Evolutionary conservation across 2,113 vertebrate genomes (phyloP).

Genomic region (Sterrhoptilus dennistouni): DNA sequence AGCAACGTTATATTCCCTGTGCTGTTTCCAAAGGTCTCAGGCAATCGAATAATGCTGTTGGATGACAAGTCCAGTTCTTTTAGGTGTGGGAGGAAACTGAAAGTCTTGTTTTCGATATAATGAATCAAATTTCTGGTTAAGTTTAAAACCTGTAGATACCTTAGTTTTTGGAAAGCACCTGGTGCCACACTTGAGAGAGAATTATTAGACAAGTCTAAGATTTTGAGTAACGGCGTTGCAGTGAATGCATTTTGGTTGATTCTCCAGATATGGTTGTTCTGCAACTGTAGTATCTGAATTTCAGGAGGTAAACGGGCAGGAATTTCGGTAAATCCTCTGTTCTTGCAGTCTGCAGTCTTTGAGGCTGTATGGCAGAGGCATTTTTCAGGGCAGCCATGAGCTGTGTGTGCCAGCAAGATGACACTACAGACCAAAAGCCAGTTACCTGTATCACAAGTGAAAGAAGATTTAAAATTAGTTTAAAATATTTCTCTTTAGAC

Average conservation of each 20-base stretch:
- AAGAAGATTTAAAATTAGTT: background rate
- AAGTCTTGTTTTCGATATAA: constrained; percentile 85
- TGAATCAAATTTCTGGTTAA: constrained; percentile 87
- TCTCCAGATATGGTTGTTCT: constrained; percentile 88
- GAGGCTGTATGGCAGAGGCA: constrained; percentile 83
- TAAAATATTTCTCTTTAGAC: background rate
- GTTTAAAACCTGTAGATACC: constrained; percentile 82
- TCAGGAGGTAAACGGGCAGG: constrained; percentile 81
- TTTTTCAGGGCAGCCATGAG: constrained; percentile 80
- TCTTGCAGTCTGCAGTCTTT: constrained; percentile 88
- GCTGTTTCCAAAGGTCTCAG: constrained; percentile 80
- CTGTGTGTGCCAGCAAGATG: constrained; percentile 50
- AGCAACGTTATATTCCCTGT: constrained; percentile 87
- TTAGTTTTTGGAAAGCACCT: constrained; percentile 83
- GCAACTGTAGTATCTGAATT: constrained; percentile 86
- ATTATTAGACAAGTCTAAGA: constrained; percentile 92
- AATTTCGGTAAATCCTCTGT: constrained; percentile 83
- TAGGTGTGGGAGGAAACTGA: constrained; percentile 82
- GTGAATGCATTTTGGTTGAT: constrained; percentile 84
- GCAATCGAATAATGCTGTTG: constrained; percentile 86
- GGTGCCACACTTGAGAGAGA: constrained; percentile 84
- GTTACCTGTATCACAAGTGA: constrained; percentile 71
- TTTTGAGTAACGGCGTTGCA: constrained; percentile 79
- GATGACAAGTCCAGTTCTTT: constrained; percentile 89
- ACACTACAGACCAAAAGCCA: constrained; percentile 68